Base-by-base conservation (phyloP, 2,888 invertebrate genomes). In the Sisyra terminalis region DNA sequence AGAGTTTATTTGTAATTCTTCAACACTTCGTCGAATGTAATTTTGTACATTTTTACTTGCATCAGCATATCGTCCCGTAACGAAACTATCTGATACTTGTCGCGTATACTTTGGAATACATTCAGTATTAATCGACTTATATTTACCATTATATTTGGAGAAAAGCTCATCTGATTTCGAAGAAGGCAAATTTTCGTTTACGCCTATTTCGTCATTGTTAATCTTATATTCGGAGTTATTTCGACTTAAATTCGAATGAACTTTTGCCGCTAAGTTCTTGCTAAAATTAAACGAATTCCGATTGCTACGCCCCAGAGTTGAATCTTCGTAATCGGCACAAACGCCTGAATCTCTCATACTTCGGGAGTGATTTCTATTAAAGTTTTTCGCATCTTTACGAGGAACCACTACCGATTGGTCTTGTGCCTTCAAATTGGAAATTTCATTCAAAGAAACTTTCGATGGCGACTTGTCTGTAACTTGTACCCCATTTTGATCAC, bases 321-420 rank as follows among this genome's bases (percentile, higher is more conserved):
- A 37, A 16, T 43, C 43, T 3, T 43, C 43, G 13, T 43, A 43
- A 37, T 43, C 43, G 10, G 38, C 37, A 11, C 43, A 43, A 10
- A 43, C 43, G 7, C 43, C 43, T n/a, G 43, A 43, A 38, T 43
- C 43, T n/a, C 43, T 13, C 37, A 43, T 29, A 17, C 43, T 43
- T 38, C 43, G 9, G 5, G 43, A 43, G 30, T 43, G 37, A 29
- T 38, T 37, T 3, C 43, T 36, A 16, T 43, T 17, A 17, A 43
- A 43, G 13, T 41, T 32, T 30, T 29, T 30, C 15, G 14, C 10
- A 13, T 17, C 39, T 40, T 31, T 40, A 11, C 37, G 37, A 15
- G 43, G 43, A 16, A 29, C 16, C 4, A 37, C 43, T 29, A 10
- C 16, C 11, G 16, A 10, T 14, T 13, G 13, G n/a, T 37, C 17